Percentiles rank a stretch among this genome's conserved stretches.
Evolutionary conservation across 2,888 invertebrate genomes (phyloP).

Genomic region (Rhimphoctona megacephalus): DNA sequence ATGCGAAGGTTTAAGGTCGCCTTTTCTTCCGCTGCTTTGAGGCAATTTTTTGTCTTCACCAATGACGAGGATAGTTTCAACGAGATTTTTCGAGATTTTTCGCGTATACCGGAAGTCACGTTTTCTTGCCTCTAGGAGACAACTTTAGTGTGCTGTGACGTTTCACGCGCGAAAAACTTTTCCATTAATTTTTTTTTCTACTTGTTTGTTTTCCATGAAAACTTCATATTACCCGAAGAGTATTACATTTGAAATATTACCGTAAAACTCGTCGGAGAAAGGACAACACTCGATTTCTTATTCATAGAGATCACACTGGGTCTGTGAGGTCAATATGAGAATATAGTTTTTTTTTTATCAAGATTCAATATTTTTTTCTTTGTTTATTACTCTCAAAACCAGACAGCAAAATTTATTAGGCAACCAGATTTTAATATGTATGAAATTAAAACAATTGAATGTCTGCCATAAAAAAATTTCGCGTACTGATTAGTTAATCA

Average conservation of each 20-base stretch:
- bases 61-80: slow-evolving; percentile 9
- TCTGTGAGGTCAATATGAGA: not conserved
- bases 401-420: not conserved
- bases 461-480: not conserved
- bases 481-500: not conserved
- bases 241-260: slow-evolving; percentile 8
- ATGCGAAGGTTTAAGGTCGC: slow-evolving; percentile 55
- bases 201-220: not conserved
- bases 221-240: not conserved
- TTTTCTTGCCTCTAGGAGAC: not conserved
- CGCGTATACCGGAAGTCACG: slow-evolving; percentile 37
- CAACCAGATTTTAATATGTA: not conserved
- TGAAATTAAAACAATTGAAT: not conserved
- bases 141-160: slow-evolving; percentile 11
- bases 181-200: slow-evolving; percentile 19
- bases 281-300: not conserved
- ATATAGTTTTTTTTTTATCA: not conserved
- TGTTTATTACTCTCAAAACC: not conserved
- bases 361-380: not conserved
- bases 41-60: slow-evolving; percentile 11
- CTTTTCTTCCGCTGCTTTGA: not conserved
- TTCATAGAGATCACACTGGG: not conserved
- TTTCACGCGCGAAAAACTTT: slow-evolving; percentile 46
- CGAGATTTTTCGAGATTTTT: slow-evolving; percentile 12
- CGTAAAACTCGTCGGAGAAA: slow-evolving; percentile 2